These are phyloP conservation scores for Oriolus oriolus DNA, from an alignment of 2,113 vertebrate species.

Conservation along the genomic window DNA sequence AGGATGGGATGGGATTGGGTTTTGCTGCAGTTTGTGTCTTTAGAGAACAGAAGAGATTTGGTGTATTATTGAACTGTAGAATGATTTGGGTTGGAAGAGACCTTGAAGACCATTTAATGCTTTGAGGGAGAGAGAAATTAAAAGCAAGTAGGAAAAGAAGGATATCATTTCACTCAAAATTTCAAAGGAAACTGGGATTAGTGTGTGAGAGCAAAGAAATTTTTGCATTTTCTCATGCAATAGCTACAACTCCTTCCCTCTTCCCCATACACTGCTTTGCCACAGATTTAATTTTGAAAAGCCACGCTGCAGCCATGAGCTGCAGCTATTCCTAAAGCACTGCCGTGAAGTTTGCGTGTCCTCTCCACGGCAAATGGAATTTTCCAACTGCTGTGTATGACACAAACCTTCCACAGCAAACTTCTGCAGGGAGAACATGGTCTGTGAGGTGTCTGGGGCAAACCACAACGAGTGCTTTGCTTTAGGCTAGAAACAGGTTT, in stretches of 20 bases:
- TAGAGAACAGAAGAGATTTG: neutral
- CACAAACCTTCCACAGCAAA: neutral
- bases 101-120: neutral
- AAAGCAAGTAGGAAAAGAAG: neutral
- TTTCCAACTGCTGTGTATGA: neutral
- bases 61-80: neutral
- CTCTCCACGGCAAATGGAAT: rapidly evolving
- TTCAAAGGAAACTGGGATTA: neutral
- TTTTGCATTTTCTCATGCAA: neutral
- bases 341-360: rapidly evolving
- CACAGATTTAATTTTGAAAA: neutral
- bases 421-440: neutral
- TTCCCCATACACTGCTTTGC: neutral
- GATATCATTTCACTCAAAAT: neutral
- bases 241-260: neutral
- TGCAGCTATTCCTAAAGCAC: neutral
- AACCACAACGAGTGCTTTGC: neutral
- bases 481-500: neutral
- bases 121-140: neutral
- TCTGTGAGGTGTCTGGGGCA: neutral
- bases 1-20: neutral
- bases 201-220: neutral
- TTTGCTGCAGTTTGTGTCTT: neutral
- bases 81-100: neutral
- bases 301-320: neutral